phyloP scores from a whole-genome alignment of 1,140 invertebrate genomes.

The Zaprionus nigranus region DNA sequence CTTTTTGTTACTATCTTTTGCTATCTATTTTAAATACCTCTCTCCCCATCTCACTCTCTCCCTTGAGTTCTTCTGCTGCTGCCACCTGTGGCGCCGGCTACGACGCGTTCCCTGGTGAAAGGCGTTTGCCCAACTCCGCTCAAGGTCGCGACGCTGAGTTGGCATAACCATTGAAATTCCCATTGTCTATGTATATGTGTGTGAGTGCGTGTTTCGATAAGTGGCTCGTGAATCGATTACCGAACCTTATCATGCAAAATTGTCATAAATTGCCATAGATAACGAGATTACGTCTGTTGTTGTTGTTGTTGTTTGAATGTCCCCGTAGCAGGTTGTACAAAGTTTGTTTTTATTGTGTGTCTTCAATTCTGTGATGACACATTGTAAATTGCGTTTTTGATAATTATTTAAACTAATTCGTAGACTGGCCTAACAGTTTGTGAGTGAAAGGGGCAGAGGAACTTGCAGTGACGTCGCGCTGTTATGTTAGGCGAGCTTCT shows the following conservation, averaged over 20 bases:
- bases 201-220: constrained; percentile 17
- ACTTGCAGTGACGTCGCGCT: background rate
- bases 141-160: constrained; percentile 23
- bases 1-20: background rate
- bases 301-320: constrained; percentile 8
- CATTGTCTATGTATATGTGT: background rate
- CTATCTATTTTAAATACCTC: constrained; percentile 12
- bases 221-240: constrained; percentile 40
- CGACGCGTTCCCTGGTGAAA: constrained; percentile 13
- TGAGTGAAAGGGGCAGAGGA: background rate
- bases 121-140: constrained; percentile 16
- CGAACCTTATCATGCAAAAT: constrained; percentile 38
- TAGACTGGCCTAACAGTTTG: background rate
- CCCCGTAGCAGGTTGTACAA: background rate
- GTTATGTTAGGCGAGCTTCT: constrained; percentile 10
- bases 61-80: background rate
- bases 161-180: constrained; percentile 20
- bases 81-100: constrained; percentile 28
- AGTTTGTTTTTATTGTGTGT: constrained; percentile 15
- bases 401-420: constrained; percentile 28
- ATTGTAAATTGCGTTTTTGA: constrained; percentile 26
- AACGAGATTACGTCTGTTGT: constrained; percentile 12
- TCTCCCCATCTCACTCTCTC: background rate
- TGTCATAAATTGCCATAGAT: constrained; percentile 36
- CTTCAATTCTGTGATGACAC: constrained; percentile 24